These are phyloP conservation scores for Bacillus rossius DNA, from an alignment of 1,140 invertebrate genomes.

Conservation along the genomic window DNA sequence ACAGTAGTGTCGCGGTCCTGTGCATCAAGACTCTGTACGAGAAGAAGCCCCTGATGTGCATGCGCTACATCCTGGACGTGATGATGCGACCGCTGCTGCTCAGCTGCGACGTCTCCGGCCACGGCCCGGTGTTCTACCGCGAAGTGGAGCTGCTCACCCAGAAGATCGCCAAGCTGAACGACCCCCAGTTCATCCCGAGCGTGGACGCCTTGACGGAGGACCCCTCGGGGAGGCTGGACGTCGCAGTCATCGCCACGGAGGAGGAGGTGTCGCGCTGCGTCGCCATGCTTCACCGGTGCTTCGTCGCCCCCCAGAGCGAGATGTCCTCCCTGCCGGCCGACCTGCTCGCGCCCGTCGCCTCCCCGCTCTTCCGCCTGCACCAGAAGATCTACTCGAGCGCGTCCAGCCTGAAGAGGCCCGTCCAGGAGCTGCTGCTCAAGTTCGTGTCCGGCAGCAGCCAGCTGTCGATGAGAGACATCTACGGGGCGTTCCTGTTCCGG, in stretches of 20 bases:
- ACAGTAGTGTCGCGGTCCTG: constrained; percentile 37
- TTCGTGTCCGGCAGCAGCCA: constrained; percentile 25
- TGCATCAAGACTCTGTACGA: constrained; percentile 50
- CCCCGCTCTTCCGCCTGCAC: constrained; percentile 41
- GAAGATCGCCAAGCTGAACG: neutral
- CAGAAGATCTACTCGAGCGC: constrained; percentile 33
- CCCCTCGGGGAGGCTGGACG: neutral
- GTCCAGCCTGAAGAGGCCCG: constrained; percentile 31
- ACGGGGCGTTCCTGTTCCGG: constrained; percentile 24
- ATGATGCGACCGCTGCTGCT: constrained; percentile 41
- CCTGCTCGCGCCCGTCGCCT: constrained; percentile 28
- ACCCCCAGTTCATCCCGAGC: neutral
- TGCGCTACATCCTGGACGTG: constrained; percentile 40
- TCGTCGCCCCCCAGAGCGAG: constrained; percentile 30
- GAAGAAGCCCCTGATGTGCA: constrained; percentile 40
- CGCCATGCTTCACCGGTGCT: constrained; percentile 39
- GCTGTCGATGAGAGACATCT: neutral
- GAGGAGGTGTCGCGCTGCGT: constrained; percentile 37
- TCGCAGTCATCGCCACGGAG: constrained; percentile 22
- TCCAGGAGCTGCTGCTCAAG: constrained; percentile 35
- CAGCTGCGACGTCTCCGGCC: neutral
- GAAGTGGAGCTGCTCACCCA: constrained; percentile 2
- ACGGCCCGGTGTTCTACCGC: neutral
- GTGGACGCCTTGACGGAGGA: neutral
- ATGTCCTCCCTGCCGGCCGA: constrained; percentile 35